A percentile compares a stretch with the other conserved stretches of the same genome.
Evolutionary conservation across 2,797 vertebrate species (phyloP).

Genomic region (Poeciliopsis turneri): DNA sequence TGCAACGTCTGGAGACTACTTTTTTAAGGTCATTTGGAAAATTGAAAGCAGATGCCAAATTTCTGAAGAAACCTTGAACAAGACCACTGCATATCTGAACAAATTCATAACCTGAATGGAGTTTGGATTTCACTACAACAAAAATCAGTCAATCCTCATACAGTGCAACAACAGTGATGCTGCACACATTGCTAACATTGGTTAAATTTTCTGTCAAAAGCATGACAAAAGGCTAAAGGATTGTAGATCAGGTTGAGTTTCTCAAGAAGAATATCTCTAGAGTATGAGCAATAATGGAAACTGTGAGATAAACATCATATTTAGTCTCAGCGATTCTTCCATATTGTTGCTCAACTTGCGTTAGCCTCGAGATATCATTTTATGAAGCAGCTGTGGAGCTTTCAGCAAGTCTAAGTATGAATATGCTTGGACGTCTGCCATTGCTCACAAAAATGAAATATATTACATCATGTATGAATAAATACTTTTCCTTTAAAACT

Average conservation of each 20-base stretch:
- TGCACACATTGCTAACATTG: neutral
- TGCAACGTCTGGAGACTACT: neutral
- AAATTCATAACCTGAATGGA: neutral
- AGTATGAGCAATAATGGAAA: neutral
- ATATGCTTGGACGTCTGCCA: slow-evolving; percentile 26
- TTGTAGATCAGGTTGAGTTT: neutral
- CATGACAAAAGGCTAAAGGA: neutral
- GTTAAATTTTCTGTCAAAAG: neutral
- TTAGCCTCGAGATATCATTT: slow-evolving; percentile 2
- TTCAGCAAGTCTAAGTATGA: neutral
- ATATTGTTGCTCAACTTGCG: slow-evolving; percentile 2
- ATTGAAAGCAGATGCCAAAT: neutral
- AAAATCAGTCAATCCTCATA: neutral
- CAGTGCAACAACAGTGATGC: neutral
- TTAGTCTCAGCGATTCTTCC: neutral
- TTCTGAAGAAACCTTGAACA: neutral
- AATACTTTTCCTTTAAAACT: slow-evolving; percentile 43
- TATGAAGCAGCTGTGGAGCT: slow-evolving; percentile 1
- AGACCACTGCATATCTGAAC: neutral
- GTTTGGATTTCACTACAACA: neutral
- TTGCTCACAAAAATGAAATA: slow-evolving; percentile 22
- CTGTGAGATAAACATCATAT: slow-evolving; percentile 6
- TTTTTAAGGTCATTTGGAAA: neutral
- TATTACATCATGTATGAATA: slow-evolving; percentile 25
- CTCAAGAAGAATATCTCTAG: neutral